Evolutionary conservation across 2,113 vertebrate species (phyloP).

Genomic region (Mesocricetus auratus): DNA sequence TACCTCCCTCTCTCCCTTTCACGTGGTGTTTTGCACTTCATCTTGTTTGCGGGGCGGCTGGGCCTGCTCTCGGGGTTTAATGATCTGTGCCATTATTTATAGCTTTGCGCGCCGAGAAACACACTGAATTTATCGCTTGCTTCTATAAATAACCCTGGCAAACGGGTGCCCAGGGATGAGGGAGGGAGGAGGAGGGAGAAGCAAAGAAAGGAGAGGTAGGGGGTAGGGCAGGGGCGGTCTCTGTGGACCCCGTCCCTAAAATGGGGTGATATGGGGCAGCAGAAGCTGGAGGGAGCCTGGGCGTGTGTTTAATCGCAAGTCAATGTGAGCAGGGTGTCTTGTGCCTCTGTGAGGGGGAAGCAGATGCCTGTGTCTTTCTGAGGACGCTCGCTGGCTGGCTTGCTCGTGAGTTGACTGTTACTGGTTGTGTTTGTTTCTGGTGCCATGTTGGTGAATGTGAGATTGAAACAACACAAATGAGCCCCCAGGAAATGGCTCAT

Average conservation of each 20-base stretch:
- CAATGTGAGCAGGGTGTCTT: neutral
- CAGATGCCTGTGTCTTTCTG: neutral
- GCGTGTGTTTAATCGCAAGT: neutral
- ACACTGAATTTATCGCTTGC: conserved; percentile 86
- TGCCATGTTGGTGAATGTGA: conserved; percentile 38
- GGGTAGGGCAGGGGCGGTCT: conserved; percentile 56
- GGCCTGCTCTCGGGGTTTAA: conserved; percentile 85
- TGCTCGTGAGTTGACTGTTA: neutral
- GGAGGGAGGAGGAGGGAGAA: conserved; percentile 65
- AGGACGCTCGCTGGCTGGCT: neutral
- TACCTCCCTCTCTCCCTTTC: conserved; percentile 66
- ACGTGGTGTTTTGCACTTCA: conserved; percentile 82
- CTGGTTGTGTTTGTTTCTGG: conserved; percentile 40
- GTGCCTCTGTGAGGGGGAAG: neutral
- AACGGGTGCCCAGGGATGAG: conserved; percentile 79
- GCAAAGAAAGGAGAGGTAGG: conserved; percentile 66
- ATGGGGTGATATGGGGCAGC: conserved; percentile 40
- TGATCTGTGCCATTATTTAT: conserved; percentile 87
- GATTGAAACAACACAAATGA: conserved; percentile 20
- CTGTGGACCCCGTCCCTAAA: conserved; percentile 61
- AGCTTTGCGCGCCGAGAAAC: conserved; percentile 84
- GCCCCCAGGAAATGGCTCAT: neutral
- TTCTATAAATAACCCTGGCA: conserved; percentile 86
- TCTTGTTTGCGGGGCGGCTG: conserved; percentile 83
- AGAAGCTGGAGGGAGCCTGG: neutral